Conservation (phyloP, 2,113 vertebrate species). For the Spea bombifrons region DNA sequence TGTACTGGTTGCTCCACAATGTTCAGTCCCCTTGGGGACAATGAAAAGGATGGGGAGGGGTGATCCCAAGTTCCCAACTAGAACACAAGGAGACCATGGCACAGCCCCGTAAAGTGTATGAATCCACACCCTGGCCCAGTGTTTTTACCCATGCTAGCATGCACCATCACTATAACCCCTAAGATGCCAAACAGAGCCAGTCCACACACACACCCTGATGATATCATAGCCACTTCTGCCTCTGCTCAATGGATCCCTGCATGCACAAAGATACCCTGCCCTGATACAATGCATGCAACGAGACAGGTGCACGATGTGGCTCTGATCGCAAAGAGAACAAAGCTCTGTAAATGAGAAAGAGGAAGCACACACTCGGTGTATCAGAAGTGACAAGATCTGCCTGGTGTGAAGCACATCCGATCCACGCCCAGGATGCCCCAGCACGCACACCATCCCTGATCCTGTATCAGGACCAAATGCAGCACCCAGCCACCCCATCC, state of each 20-base stretch:
- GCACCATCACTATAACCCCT: not conserved
- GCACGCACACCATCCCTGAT: not conserved
- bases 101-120: too few species aligned
- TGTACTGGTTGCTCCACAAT: slow-evolving; percentile 11
- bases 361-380: not conserved
- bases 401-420: not conserved
- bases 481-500: not conserved
- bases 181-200: not conserved
- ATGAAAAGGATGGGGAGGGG: not conserved
- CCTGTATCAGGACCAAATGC: not conserved
- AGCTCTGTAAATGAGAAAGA: not conserved
- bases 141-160: too few species aligned
- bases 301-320: not conserved
- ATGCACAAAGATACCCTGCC: too few species aligned
- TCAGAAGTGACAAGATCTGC: not conserved
- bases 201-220: not conserved
- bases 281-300: too few species aligned
- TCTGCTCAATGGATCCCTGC: not conserved
- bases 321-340: not conserved
- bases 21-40: not conserved
- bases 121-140: too few species aligned
- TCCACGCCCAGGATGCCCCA: slow-evolving; percentile 28
- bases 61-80: not conserved
- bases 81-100: not conserved
- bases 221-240: not conserved